Base-by-base conservation (phyloP, 2,888 invertebrate genomes). In the Synergus japonicus region DNA sequence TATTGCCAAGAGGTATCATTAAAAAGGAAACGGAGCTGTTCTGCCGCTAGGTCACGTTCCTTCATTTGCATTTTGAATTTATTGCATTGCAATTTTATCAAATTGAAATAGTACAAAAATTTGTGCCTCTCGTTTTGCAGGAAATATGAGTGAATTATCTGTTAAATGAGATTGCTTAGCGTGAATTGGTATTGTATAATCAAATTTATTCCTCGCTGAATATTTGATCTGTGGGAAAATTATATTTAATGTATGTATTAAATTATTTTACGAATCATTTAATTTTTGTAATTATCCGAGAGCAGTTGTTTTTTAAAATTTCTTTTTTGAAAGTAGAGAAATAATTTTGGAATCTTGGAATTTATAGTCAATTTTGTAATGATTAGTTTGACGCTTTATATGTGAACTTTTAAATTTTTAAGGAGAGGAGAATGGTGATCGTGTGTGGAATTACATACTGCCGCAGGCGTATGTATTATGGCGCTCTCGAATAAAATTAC, bases 401-500 rank as follows among this genome's bases (percentile, higher is more conserved):
- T 18, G 10, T 22, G 10, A n/a, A n/a, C 22, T 18, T 12, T 10
- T 10, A 69, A 66, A 66, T 15, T 9, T 66, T 41, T 41, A 13
- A 44, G 29, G 69, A 49, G 9, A 69, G 49, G 46, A 29, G 29
- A 46, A 46, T 18, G n/a, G 5, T 41, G 65, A 9, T 49, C 49
- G 22, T 44, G 8, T 22, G 37, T 44, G 18, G 12, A 67, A 67
- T 67, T 44, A 67, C 44, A 18, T 10, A 46, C 22, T 4, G 37
- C 49, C 29, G 44, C n/a, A 67, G 67, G 22, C 67, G 12, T 18
- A 7, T 9, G 5, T 5, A 41, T 29, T 29, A 67, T 67, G 49
- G 49, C 73, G 49, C 49, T 54, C n/a, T 73, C 22, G 37, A 54
- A 82, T 77, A 82, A 81, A 87, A 86, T 88, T 86, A 88, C 87